phyloP scores from a whole-genome alignment of 2,797 vertebrate genomes.

The Iguana delicatissima region DNA sequence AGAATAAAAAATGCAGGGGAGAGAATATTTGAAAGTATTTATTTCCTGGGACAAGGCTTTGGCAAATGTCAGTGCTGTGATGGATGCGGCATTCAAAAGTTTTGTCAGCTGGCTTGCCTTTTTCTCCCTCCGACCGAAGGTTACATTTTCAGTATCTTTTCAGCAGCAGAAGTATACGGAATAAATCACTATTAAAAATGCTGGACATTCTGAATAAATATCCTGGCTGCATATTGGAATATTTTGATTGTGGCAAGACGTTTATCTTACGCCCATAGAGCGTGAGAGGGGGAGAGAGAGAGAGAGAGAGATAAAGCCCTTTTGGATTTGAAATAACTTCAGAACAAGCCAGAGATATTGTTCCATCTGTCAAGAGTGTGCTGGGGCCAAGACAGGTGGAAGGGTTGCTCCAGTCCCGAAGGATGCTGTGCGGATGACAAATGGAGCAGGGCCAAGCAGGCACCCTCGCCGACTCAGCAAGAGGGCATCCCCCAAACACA shows the following conservation, averaged over 20 bases:
- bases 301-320: slow-evolving; percentile 11
- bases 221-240: slow-evolving; percentile 10
- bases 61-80: not conserved
- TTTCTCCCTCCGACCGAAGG: not conserved
- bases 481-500: fast-evolving
- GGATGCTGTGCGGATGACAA: not conserved
- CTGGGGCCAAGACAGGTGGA: not conserved
- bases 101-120: not conserved
- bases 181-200: slow-evolving; percentile 34
- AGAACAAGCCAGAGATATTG: slow-evolving; percentile 29
- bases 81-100: fast-evolving
- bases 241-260: slow-evolving; percentile 22
- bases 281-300: not conserved
- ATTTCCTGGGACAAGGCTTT: slow-evolving; percentile 29
- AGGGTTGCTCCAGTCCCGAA: not conserved
- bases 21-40: slow-evolving; percentile 18
- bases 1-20: slow-evolving; percentile 32
- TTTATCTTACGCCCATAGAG: slow-evolving; percentile 18
- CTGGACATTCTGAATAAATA: slow-evolving; percentile 31
- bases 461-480: not conserved
- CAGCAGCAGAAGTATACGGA: fast-evolving
- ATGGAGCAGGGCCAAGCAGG: fast-evolving
- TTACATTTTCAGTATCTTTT: not conserved
- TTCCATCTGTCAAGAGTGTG: slow-evolving; percentile 14
- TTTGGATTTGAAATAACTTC: slow-evolving; percentile 40